phyloP scores from a whole-genome alignment of 2,113 vertebrate species.

The Choloepus hoffmanni region DNA sequence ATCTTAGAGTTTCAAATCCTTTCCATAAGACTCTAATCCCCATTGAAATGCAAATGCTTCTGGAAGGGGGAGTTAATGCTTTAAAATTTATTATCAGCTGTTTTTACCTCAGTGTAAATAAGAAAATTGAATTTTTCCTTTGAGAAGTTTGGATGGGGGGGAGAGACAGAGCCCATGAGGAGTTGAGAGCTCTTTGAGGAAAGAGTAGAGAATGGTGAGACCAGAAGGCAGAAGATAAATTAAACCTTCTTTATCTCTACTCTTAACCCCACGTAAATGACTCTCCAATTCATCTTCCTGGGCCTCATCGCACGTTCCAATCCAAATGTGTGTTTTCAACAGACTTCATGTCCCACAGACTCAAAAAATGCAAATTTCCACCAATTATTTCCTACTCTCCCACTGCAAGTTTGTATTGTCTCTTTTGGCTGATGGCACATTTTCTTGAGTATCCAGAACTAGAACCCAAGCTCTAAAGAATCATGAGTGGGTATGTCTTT shows the following conservation, averaged over 20 bases:
- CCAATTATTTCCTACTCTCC: not conserved
- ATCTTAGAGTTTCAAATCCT: accelerated
- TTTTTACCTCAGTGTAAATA: not conserved
- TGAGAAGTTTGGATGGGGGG: not conserved
- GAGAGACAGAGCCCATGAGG: not conserved
- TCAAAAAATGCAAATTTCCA: not conserved
- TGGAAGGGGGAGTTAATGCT: accelerated
- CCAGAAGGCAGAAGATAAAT: too few relatives aligned
- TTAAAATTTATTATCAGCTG: not conserved
- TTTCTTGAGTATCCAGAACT: not conserved
- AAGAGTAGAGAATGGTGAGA: not conserved
- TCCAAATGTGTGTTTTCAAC: not conserved
- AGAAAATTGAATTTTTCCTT: not conserved
- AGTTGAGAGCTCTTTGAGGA: not conserved
- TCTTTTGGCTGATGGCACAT: not conserved
- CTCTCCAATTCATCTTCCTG: accelerated
- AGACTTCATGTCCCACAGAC: accelerated
- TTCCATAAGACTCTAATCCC: accelerated
- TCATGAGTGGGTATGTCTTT: accelerated
- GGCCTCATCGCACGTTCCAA: too few relatives aligned
- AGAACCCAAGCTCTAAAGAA: not conserved
- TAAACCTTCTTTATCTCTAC: not conserved
- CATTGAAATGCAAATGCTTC: accelerated
- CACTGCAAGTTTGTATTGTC: accelerated
- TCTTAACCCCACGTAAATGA: accelerated